Base-by-base conservation (phyloP, 2,797 vertebrate species). In the Allobates femoralis region DNA sequence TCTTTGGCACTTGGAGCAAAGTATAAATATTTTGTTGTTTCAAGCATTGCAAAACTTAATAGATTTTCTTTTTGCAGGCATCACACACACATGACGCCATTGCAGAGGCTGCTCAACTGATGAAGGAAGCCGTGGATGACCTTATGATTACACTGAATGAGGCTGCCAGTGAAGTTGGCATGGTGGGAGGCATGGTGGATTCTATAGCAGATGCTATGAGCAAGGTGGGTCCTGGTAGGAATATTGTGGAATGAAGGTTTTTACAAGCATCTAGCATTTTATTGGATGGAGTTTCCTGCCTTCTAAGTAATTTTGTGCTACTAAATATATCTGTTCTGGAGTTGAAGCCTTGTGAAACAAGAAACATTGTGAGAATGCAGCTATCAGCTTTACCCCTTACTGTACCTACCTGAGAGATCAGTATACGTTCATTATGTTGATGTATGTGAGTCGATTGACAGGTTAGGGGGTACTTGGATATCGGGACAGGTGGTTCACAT, bases 81-180 rank as follows among this genome's bases (percentile, higher is more conserved):
- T 95, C 94, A 23, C 98, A 99, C 90, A 99, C 98, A 7, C 98
- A 99, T 0, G 97, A 98, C 64, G 98, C 98, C 83, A 98, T 99
- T 89, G 95, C 96, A 0, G 98, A 99, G 90, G 98, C 98, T 0
- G 93, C 97, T 0, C 98, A 98, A 90, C 94, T 99, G 89, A 99
- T 99, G 98, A 98, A 97, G 90, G 98, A 99, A 91, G 98, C 98
- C 0, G 98, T 99, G 60, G 98, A 99, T 14, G 98, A 99, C 92
- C 97, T 99, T 88, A 99, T 99, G 98, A 97, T 98, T 91, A 99
- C 98, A 0, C 90, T 99, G 90, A 99, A 99, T 0, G 98, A 99
- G 91, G 98, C 98, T 0, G 98, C 98, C 71, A 99, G 98, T 2
- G 98, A 99, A 90, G 98, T 97, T 3, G 98, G 98, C 62, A 95